Evolutionary conservation across 2,797 vertebrate species (phyloP).

Genomic region (Sciurus vulgaris): DNA sequence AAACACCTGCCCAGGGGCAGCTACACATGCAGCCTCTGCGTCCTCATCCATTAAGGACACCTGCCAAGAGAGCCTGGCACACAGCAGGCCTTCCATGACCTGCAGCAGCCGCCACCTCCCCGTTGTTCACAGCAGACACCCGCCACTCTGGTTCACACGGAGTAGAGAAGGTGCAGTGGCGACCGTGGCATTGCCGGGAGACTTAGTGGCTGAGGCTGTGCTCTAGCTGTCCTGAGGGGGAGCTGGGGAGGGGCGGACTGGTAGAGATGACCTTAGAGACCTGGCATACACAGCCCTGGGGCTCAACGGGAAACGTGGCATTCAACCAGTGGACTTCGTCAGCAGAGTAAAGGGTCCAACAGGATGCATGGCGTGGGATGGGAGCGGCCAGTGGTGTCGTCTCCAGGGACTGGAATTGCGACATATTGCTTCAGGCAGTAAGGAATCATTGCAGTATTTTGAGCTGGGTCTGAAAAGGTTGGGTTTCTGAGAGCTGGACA

Average conservation of each 20-base stretch:
- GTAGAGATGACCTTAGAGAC: background rate
- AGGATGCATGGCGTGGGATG: rapidly evolving
- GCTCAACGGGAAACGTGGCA: background rate
- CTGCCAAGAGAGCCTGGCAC: background rate
- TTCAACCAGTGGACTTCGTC: background rate
- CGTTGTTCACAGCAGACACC: background rate
- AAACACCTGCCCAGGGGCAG: background rate
- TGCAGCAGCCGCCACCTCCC: no score
- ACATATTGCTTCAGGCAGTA: background rate
- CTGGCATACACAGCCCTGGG: rapidly evolving
- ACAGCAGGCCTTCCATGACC: background rate
- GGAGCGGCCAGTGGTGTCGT: rapidly evolving
- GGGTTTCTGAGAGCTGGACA: background rate
- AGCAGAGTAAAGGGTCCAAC: background rate
- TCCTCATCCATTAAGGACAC: background rate
- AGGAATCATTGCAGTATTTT: background rate
- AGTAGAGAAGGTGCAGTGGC: background rate
- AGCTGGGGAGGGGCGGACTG: background rate
- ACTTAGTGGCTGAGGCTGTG: background rate
- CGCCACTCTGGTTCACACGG: rapidly evolving
- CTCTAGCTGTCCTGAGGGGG: background rate
- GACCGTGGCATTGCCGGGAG: background rate
- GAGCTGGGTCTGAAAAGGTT: background rate
- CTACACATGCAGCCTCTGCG: no score
- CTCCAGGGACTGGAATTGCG: background rate